Evolutionary conservation across 1,140 invertebrate genomes (phyloP).

Genomic region (Lutraria rhynchaena): DNA sequence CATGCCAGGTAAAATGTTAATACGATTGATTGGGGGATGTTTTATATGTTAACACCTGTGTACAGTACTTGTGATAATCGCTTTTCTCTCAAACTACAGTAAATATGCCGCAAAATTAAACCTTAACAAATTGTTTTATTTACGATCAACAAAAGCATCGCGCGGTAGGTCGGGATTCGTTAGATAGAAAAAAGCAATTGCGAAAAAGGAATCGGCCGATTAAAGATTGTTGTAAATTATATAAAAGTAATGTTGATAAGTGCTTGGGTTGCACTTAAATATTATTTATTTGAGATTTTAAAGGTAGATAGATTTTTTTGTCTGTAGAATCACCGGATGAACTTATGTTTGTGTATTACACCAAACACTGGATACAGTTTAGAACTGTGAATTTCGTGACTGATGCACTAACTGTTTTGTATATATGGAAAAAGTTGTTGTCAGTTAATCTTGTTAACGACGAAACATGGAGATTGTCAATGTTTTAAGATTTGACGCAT

Average conservation of each 20-base stretch:
- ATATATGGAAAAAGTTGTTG: too few species aligned
- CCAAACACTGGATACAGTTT: too few species aligned
- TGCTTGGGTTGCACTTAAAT: not conserved
- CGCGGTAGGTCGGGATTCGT: conserved; percentile 41
- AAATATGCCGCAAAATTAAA: conserved; percentile 47
- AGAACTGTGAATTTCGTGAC: too few species aligned
- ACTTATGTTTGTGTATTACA: too few species aligned
- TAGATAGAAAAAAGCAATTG: conserved; percentile 30
- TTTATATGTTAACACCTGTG: conserved; percentile 52
- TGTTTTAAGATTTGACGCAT: too few species aligned
- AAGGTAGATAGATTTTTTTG: not conserved
- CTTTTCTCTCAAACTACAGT: conserved; percentile 35
- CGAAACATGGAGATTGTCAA: too few species aligned
- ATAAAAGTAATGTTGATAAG: not conserved
- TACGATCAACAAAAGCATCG: conserved; percentile 29
- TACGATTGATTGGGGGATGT: conserved; percentile 21
- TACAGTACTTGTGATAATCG: conserved; percentile 26
- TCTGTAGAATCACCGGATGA: too few species aligned
- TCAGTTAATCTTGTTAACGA: too few species aligned
- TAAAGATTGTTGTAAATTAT: conserved; percentile 5
- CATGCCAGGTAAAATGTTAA: conserved; percentile 23
- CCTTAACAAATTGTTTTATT: conserved; percentile 54
- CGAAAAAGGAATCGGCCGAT: not conserved
- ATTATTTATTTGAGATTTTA: conserved; percentile 13
- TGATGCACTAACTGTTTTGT: too few species aligned